Conservation (phyloP, 92 coral and sea anemone species). For the Isaurus tuberculatus region DNA sequence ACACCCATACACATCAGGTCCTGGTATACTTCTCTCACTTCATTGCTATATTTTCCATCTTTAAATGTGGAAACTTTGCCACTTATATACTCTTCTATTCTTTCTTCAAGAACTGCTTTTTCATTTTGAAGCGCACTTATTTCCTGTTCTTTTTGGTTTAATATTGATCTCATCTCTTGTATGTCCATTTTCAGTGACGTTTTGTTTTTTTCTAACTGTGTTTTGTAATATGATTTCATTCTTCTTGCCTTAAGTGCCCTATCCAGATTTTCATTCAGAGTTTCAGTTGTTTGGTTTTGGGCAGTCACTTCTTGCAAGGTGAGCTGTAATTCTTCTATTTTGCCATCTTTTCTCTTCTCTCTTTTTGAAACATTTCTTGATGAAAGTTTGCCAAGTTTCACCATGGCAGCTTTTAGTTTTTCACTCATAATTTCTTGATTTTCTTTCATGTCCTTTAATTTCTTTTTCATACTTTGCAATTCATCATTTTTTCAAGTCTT, state of each 20-base stretch:
- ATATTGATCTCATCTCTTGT: constrained; percentile 24
- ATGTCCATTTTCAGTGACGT: background rate
- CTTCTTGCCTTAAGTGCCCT: constrained; percentile 6
- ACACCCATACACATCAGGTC: too few relatives aligned
- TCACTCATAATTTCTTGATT: background rate
- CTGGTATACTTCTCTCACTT: too few relatives aligned
- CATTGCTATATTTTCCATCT: too few relatives aligned
- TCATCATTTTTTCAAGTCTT: constrained; percentile 21
- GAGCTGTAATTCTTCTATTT: constrained; percentile 25
- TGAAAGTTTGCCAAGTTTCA: constrained; percentile 27
- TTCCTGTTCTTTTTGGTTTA: constrained; percentile 32
- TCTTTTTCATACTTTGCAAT: constrained; percentile 5
- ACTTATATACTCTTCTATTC: constrained; percentile 17
- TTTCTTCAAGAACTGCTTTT: constrained; percentile 38
- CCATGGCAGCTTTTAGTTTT: constrained; percentile 38
- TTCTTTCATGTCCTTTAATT: background rate
- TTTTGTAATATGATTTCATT: constrained; percentile 37
- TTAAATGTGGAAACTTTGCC: background rate
- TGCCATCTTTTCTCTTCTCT: constrained; percentile 26
- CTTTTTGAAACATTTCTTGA: constrained; percentile 47
- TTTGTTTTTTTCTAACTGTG: background rate
- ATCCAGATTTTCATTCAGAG: constrained; percentile 19
- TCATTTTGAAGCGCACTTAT: constrained; percentile 18
- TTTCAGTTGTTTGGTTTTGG: background rate
- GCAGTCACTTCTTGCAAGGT: constrained; percentile 2